Evolutionary conservation across 2,113 vertebrate genomes (phyloP).

Genomic region (Capra hircus): DNA sequence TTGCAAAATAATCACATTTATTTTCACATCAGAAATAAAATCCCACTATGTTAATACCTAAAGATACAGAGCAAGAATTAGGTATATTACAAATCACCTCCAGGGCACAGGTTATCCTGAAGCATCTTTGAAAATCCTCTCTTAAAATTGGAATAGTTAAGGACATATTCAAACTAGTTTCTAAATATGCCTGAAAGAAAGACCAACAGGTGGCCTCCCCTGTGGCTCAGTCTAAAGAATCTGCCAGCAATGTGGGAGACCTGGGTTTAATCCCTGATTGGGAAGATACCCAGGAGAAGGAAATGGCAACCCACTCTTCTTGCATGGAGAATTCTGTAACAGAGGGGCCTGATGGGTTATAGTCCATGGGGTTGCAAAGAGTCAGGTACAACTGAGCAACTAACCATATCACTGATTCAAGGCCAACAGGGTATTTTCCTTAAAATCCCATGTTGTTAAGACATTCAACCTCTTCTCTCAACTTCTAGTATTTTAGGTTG

Average conservation of each 20-base stretch:
- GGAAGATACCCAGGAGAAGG: neutral
- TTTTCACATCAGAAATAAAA: conserved; percentile 48
- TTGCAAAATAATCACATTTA: conserved; percentile 51
- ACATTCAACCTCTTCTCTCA: neutral
- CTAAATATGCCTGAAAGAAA: neutral
- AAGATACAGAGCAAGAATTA: conserved; percentile 47
- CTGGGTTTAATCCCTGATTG: neutral
- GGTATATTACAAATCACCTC: neutral
- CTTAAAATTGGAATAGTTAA: conserved; percentile 27
- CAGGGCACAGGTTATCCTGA: neutral
- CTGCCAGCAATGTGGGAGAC: neutral
- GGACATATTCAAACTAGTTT: conserved; percentile 6
- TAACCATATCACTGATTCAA: neutral
- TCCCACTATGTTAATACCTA: conserved; percentile 38
- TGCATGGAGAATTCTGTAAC: neutral
- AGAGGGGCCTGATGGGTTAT: neutral
- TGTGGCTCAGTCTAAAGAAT: neutral
- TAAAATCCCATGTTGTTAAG: neutral
- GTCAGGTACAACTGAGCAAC: neutral
- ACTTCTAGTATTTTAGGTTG: neutral
- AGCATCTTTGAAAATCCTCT: neutral
- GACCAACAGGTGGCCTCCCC: neutral
- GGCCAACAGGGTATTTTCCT: neutral
- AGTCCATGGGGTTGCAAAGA: neutral
- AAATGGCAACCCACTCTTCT: neutral